phyloP scores from a whole-genome alignment of 2,888 invertebrate genomes.

The Phengaris arion region DNA sequence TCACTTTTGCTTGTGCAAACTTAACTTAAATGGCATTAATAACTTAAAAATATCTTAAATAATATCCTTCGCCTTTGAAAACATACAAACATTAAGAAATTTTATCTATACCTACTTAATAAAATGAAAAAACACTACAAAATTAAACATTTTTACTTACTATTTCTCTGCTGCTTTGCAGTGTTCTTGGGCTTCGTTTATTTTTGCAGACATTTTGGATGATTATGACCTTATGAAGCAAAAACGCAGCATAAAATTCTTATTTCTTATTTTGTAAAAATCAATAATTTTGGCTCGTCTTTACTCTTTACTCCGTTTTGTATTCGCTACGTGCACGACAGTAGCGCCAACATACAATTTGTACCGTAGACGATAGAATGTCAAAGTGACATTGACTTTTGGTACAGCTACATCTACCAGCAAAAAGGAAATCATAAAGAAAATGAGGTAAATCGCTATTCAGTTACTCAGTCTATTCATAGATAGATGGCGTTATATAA shows the following conservation, averaged over 20 bases:
- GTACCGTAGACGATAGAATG: not conserved
- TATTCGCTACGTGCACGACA: not conserved
- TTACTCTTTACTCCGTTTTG: not conserved
- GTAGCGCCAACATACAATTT: not conserved
- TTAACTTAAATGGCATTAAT: not conserved
- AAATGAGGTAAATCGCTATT: too few species aligned
- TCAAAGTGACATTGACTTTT: constrained; percentile 5
- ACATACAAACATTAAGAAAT: not conserved
- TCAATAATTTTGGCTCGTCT: constrained; percentile 21
- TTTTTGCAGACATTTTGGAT: constrained; percentile 69
- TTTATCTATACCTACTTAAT: not conserved
- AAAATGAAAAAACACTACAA: not conserved
- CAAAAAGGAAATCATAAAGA: too few species aligned
- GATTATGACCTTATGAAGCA: not conserved
- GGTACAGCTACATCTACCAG: too few species aligned
- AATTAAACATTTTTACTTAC: constrained; percentile 66
- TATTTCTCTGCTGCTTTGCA: constrained; percentile 90
- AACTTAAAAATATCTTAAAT: not conserved
- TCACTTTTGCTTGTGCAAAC: not conserved
- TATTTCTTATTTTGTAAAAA: constrained; percentile 25
- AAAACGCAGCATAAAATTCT: constrained; percentile 19
- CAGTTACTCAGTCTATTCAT: too few species aligned
- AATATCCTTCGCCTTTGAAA: not conserved
- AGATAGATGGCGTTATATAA: too few species aligned
- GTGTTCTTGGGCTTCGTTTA: constrained; percentile 88